Evolutionary conservation across 1,140 invertebrate genomes (phyloP), one percentile per base, ranked within the genome.

Genomic region (Orius insidiosus): DNA sequence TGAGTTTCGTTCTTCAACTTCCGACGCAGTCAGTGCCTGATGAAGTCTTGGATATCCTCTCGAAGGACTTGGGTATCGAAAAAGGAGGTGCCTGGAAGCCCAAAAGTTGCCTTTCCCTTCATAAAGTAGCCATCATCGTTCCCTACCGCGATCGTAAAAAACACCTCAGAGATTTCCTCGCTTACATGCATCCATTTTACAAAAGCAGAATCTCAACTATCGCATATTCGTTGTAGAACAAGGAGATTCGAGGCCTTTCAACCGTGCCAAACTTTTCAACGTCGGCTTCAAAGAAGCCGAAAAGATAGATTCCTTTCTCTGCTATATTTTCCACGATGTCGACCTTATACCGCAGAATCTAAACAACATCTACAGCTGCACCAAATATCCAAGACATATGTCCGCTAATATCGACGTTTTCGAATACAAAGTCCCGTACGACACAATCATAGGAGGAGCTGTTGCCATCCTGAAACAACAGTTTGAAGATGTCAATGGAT

Each of bases 271-370:
- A 60, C 68, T 98, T 6, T 80, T 97, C 55, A 97, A 98, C 60
- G 78, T 92, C 51, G 94, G 89, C 1, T 90, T 86, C 52, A 61
- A 70, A 3, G 77, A 87, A 56, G 84, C 86, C 0, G 60, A 68
- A 19, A 69, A 68, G 52, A 71, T 75, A 30, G 71, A 70, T 46
- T 62, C 68, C 38, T 88, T 77, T 63, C 76, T 85, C 16, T 98
- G 94, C 59, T 76, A 94, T 39, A 78, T 97, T 42, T 82, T 98
- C 56, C 92, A 96, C 63, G 92, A 98, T 60, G 84, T 97, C 35
- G 92, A 98, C 67, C 63, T 97, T 13, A 69, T 97, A 46, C 93
- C 93, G 8, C 70, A 94, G 52, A 85, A 85, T 63, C 73, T 75
- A 46, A 74, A 79, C 2, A 95, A 96, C 65, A 71, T 94, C 39